Evolutionary conservation across 2,888 invertebrate genomes (phyloP).

Genomic region (Andrena minutula): DNA sequence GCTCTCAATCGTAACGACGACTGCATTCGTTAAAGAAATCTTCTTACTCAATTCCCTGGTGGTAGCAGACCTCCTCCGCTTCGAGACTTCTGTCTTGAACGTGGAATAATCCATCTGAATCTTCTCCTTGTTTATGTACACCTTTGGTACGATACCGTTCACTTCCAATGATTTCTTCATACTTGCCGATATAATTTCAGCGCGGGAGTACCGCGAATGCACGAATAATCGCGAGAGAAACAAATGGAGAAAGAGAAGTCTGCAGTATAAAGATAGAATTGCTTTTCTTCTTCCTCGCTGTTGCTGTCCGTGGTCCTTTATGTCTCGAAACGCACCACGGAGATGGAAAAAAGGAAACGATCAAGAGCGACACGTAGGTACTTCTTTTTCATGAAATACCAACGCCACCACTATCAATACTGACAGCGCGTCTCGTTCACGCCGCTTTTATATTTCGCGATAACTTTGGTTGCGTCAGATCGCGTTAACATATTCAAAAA

Average conservation of each 20-base stretch:
- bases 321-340: neutral
- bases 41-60: conserved; percentile 87
- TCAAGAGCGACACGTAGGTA: neutral
- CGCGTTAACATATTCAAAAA: conserved; percentile 59
- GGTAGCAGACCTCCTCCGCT: conserved; percentile 85
- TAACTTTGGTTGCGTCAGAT: conserved; percentile 81
- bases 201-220: neutral
- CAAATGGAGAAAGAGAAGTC: neutral
- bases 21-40: neutral
- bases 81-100: conserved; percentile 85
- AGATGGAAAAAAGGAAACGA: neutral
- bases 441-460: conserved; percentile 81
- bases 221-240: neutral
- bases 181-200: too few species aligned
- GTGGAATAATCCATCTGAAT: conserved; percentile 85
- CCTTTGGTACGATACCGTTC: neutral
- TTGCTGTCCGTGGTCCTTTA: neutral
- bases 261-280: neutral
- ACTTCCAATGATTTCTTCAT: neutral
- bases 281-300: neutral
- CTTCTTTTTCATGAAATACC: conserved; percentile 39
- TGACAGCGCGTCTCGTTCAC: conserved; percentile 71
- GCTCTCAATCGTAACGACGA: neutral
- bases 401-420: conserved; percentile 66
- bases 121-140: conserved; percentile 62